phyloP scores from a whole-genome alignment of 2,113 vertebrate species.

The Mola mola region DNA sequence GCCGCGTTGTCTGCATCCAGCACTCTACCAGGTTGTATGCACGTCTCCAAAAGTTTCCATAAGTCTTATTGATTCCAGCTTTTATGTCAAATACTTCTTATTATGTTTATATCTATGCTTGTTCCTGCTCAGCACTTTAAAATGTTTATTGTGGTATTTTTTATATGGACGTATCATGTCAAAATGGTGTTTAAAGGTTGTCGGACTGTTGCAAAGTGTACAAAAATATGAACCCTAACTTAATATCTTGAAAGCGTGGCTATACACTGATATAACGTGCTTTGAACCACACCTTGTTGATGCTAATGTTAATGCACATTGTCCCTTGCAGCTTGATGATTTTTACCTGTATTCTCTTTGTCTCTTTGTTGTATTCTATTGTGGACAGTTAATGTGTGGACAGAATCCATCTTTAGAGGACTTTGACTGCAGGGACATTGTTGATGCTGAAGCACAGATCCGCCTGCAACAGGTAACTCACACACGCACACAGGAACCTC shows the following conservation, averaged over 20 bases:
- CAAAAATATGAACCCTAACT: too few species aligned
- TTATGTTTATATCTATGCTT: too few species aligned
- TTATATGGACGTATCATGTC: too few species aligned
- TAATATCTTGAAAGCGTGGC: too few species aligned
- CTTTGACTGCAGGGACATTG: slow-evolving; percentile 68
- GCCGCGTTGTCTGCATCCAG: slow-evolving; percentile 65
- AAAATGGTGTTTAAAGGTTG: too few species aligned
- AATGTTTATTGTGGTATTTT: too few species aligned
- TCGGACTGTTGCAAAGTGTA: too few species aligned
- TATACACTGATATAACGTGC: too few species aligned
- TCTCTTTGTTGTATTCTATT: background rate
- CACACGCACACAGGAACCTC: too few species aligned
- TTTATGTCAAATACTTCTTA: background rate
- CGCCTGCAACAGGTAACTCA: slow-evolving; percentile 66
- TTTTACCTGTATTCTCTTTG: too few species aligned
- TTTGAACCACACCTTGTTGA: too few species aligned
- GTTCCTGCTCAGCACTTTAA: too few species aligned
- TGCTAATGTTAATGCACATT: background rate
- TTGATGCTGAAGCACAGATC: slow-evolving; percentile 49
- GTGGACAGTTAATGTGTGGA: slow-evolving; percentile 69
- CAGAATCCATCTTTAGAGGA: slow-evolving; percentile 52
- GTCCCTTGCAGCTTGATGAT: background rate
- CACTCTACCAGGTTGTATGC: slow-evolving; percentile 65
- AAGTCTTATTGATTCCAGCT: background rate
- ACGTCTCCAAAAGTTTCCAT: background rate